phyloP scores from a whole-genome alignment of 2,797 vertebrate genomes.

The Discoglossus pictus region DNA sequence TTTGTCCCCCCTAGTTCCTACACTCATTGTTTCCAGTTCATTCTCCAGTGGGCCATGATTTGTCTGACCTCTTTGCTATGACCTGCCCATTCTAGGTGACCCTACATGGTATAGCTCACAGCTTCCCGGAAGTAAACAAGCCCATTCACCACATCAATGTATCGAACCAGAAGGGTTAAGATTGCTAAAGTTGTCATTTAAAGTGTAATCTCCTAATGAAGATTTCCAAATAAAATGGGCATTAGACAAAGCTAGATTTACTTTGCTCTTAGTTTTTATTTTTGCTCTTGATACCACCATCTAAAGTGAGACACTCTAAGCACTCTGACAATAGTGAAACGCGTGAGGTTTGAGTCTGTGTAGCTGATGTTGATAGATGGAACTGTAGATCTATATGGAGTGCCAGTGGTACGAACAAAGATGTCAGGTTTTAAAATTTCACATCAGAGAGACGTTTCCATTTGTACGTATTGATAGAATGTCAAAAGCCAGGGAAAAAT shows the following conservation, averaged over 20 bases:
- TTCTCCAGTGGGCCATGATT: too few species aligned
- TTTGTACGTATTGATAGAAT: conserved; percentile 48
- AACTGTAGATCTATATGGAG: conserved; percentile 38
- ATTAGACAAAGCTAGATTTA: not conserved
- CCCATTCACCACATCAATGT: too few species aligned
- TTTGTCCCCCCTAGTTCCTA: too few species aligned
- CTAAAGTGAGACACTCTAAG: not conserved
- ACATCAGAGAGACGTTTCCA: conserved; percentile 47
- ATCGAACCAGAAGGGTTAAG: too few species aligned
- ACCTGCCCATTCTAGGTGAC: too few species aligned
- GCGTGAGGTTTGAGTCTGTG: conserved; percentile 6
- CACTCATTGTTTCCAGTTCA: too few species aligned
- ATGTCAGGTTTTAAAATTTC: conserved; percentile 47
- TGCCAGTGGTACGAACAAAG: conserved; percentile 40
- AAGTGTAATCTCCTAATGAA: too few species aligned
- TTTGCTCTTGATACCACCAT: not conserved
- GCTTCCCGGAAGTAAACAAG: too few species aligned
- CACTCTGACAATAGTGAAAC: conserved; percentile 8
- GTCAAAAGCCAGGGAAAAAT: conserved; percentile 39
- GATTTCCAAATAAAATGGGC: too few species aligned
- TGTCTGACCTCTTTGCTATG: too few species aligned
- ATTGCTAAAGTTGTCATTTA: too few species aligned
- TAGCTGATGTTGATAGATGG: conserved; percentile 40
- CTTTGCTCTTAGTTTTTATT: not conserved
- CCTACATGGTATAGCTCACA: too few species aligned